Conservation (phyloP, 2,797 vertebrate genomes). For the Myripristis jacobus region DNA sequence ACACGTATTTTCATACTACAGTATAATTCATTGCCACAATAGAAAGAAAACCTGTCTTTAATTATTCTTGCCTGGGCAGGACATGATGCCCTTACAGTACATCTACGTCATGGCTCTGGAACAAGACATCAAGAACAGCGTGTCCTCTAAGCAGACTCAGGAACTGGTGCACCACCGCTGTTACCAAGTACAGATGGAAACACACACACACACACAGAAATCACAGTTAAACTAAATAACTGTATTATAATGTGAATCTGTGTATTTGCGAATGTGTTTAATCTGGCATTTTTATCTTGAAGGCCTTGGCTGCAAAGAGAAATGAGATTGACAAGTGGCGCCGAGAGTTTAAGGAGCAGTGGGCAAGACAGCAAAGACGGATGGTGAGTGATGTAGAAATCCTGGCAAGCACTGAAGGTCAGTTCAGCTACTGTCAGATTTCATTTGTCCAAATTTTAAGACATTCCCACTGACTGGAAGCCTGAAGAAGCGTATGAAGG, state of each 20-base stretch:
- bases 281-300: slow-evolving; percentile 43
- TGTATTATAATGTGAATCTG: slow-evolving; percentile 4
- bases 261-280: slow-evolving; percentile 11
- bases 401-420: slow-evolving; percentile 1
- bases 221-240: not conserved
- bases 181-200: slow-evolving; percentile 84
- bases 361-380: slow-evolving; percentile 88
- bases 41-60: slow-evolving; percentile 4
- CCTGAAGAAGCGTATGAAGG: slow-evolving; percentile 13
- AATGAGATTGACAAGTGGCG: slow-evolving; percentile 96
- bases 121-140: slow-evolving; percentile 87
- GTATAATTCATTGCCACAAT: not conserved
- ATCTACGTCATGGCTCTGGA: slow-evolving; percentile 91
- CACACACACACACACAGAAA: slow-evolving; percentile 1
- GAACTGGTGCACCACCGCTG: slow-evolving; percentile 88
- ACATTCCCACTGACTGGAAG: not conserved
- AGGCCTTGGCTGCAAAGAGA: slow-evolving; percentile 90
- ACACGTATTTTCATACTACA: not conserved
- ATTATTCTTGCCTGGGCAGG: slow-evolving; percentile 71
- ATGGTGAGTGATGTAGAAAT: slow-evolving; percentile 84
- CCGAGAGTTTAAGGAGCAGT: slow-evolving; percentile 96
- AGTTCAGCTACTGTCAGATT: slow-evolving; percentile 19
- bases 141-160: slow-evolving; percentile 77
- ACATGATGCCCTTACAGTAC: slow-evolving; percentile 89
- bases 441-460: slow-evolving; percentile 16